Conservation (phyloP, 2,888 invertebrate genomes). For the Eilema sororculum region DNA sequence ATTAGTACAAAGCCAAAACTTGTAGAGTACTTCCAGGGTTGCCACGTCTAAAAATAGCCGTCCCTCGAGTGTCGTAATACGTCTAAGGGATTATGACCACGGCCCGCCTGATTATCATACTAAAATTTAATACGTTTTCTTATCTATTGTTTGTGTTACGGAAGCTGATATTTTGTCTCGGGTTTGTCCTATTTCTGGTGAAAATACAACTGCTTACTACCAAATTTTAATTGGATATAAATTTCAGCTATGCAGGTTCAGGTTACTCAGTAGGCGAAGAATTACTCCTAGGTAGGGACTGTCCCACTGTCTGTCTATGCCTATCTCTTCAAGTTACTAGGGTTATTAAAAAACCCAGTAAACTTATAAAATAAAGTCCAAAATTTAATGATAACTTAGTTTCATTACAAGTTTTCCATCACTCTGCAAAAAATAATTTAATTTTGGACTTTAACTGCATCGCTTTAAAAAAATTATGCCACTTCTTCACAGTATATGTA, state of each 20-base stretch:
- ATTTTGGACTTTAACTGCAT: no score
- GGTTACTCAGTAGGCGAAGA: neutral
- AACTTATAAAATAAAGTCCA: no score
- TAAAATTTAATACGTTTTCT: slow-evolving; percentile 2
- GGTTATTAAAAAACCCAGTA: no score
- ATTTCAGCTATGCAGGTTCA: neutral
- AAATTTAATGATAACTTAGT: no score
- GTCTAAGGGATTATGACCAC: slow-evolving; percentile 6
- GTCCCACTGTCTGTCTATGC: no score
- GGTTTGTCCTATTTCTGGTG: neutral
- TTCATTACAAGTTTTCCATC: no score
- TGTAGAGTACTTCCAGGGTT: slow-evolving; percentile 1
- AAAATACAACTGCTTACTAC: neutral
- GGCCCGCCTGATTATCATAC: neutral
- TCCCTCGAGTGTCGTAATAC: neutral
- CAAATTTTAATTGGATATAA: slow-evolving; percentile 4
- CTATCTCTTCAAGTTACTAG: no score
- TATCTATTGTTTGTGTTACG: slow-evolving; percentile 4
- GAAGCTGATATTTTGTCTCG: neutral
- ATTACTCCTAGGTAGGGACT: neutral
- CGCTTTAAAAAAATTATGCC: no score
- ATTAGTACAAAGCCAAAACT: neutral
- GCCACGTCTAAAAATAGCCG: slow-evolving; percentile 6
- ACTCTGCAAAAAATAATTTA: no score
- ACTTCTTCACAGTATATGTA: no score